Percentiles rank a stretch among this genome's conserved stretches.
phyloP scores from a whole-genome alignment of 1,140 invertebrate species.

The Thalassaphorura encarpata region DNA sequence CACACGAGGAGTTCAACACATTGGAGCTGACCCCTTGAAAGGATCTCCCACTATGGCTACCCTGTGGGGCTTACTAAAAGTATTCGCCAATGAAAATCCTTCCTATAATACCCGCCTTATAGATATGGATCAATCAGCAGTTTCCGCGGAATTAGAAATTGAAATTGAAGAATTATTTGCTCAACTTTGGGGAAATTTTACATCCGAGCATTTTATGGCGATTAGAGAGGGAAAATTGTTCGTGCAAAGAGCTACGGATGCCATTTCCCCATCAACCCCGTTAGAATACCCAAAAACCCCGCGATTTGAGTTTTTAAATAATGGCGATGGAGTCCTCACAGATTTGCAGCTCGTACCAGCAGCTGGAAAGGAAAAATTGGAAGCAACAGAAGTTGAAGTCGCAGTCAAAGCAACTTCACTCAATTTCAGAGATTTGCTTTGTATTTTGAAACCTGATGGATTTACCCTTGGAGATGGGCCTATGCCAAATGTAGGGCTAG shows the following conservation, averaged over 20 bases:
- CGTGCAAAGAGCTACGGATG: neutral
- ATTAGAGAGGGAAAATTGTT: neutral
- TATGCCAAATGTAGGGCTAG: constrained; percentile 3
- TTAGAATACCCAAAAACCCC: constrained; percentile 2
- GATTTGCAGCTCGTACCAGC: constrained; percentile 5
- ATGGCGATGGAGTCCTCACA: neutral
- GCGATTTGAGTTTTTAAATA: constrained; percentile 6
- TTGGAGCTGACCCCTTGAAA: neutral
- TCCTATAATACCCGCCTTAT: neutral
- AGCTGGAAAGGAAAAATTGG: neutral
- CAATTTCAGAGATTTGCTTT: constrained; percentile 17
- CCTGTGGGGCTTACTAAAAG: neutral
- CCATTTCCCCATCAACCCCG: neutral
- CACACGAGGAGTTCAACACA: neutral
- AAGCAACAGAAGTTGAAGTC: neutral
- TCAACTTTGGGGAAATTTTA: constrained; percentile 9
- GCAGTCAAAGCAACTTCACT: constrained; percentile 1
- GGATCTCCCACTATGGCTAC: neutral
- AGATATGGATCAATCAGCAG: neutral
- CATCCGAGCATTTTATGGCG: constrained; percentile 4
- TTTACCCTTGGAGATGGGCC: neutral
- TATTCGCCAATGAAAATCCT: neutral
- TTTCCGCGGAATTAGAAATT: too few relatives aligned
- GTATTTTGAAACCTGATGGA: constrained; percentile 5
- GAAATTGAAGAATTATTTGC: neutral